Evolutionary conservation across 2,797 vertebrate species (phyloP).

Genomic region (Lacerta bilineata): DNA sequence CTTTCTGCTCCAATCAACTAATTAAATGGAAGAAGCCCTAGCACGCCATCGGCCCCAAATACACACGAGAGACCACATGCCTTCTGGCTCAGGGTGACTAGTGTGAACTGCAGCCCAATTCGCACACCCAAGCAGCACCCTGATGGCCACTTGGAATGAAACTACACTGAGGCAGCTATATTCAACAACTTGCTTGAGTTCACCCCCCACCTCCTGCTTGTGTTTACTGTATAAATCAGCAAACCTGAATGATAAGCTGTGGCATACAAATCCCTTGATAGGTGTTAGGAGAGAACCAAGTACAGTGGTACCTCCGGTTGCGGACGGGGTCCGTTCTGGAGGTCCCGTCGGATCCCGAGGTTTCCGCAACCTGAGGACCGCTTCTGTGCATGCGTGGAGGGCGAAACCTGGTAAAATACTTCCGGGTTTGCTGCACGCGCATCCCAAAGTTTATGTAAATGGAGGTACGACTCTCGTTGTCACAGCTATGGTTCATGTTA

Average conservation of each 20-base stretch:
- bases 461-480: too few species aligned
- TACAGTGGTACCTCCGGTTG: too few species aligned
- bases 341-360: too few species aligned
- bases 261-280: neutral
- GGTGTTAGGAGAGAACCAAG: too few species aligned
- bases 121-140: neutral
- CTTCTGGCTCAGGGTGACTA: neutral
- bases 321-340: too few species aligned
- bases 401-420: too few species aligned
- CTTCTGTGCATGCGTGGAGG: too few species aligned
- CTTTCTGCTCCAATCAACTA: neutral
- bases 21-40: neutral
- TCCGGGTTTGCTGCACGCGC: accelerated
- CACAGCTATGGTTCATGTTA: too few species aligned
- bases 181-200: neutral
- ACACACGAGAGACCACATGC: neutral
- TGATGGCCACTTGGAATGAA: neutral
- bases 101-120: neutral
- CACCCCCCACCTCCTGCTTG: neutral
- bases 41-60: neutral
- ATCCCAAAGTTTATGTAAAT: too few species aligned
- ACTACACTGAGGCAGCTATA: neutral
- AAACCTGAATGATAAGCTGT: neutral
- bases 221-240: neutral
- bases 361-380: too few species aligned